Conservation (phyloP, 1,140 invertebrate species). For the Brachionus plicatilis region DNA sequence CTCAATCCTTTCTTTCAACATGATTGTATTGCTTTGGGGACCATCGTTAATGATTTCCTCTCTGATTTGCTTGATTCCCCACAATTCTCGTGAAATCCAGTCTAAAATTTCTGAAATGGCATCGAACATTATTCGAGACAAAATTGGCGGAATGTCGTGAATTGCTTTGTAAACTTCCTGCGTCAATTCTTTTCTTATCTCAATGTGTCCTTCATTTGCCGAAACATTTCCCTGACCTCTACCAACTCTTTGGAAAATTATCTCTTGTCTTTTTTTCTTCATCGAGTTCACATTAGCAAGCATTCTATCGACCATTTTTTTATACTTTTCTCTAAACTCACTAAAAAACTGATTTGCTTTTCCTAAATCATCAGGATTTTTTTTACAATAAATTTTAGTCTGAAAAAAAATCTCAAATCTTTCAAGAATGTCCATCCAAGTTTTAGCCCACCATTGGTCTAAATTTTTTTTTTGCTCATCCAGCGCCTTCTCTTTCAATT, state of each 20-base stretch:
- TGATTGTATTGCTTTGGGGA: neutral
- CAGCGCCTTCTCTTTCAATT: neutral
- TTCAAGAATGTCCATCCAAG: neutral
- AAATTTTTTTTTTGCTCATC: neutral
- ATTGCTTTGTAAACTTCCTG: neutral
- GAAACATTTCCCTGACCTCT: neutral
- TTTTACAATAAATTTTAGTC: neutral
- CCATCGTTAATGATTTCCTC: neutral
- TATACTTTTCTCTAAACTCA: neutral
- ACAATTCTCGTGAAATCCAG: neutral
- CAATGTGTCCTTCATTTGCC: neutral
- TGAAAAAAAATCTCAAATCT: neutral
- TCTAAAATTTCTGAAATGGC: neutral
- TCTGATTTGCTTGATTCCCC: neutral
- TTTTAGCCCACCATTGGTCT: neutral
- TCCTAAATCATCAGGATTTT: neutral
- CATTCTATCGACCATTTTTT: neutral
- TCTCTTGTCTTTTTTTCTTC: neutral
- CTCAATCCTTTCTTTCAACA: neutral
- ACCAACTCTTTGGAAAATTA: neutral
- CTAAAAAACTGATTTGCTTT: neutral
- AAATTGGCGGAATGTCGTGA: neutral
- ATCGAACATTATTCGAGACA: neutral
- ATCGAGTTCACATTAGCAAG: neutral
- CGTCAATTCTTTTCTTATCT: neutral